phyloP scores from a whole-genome alignment of 2,113 vertebrate genomes.

The Tychaedon coryphoeus region DNA sequence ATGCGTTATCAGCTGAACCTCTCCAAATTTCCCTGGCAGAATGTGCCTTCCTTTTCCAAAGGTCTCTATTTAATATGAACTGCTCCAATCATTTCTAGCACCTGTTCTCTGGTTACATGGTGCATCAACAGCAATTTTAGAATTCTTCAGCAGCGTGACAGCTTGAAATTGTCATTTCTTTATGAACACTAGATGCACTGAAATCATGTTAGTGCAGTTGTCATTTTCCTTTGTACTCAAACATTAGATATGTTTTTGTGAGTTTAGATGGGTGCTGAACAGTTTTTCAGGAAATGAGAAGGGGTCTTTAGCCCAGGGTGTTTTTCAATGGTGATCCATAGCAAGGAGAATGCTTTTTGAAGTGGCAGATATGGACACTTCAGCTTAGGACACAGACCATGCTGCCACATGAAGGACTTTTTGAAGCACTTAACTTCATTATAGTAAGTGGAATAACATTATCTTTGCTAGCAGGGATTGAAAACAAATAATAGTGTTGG shows the following conservation, averaged over 20 bases:
- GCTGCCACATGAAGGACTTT: not conserved
- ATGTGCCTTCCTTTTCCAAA: conserved; percentile 36
- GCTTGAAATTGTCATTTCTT: conserved; percentile 60
- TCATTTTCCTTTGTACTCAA: conserved; percentile 36
- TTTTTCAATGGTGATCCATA: not conserved
- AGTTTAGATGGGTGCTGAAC: not conserved
- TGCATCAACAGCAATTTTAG: conserved; percentile 63
- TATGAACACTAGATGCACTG: conserved; percentile 14
- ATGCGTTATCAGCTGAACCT: conserved; percentile 31
- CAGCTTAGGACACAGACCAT: not conserved
- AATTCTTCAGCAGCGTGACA: conserved; percentile 47
- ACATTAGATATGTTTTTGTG: not conserved
- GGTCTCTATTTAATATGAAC: conserved; percentile 61
- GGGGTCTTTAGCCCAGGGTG: not conserved
- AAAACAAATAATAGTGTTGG: not conserved
- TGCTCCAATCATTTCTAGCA: conserved; percentile 50
- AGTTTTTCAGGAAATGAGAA: not conserved
- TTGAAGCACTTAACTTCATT: conserved; percentile 41
- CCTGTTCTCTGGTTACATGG: conserved; percentile 59
- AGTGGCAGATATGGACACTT: not conserved
- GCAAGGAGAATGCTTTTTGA: conserved; percentile 15
- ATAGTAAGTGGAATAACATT: conserved; percentile 22
- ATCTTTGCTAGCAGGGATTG: not conserved
- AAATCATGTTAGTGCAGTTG: conserved; percentile 38
- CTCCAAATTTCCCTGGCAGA: conserved; percentile 43